These are phyloP conservation scores for Morone chrysops DNA, from an alignment of 2,113 vertebrate genomes.

Conservation along the genomic window DNA sequence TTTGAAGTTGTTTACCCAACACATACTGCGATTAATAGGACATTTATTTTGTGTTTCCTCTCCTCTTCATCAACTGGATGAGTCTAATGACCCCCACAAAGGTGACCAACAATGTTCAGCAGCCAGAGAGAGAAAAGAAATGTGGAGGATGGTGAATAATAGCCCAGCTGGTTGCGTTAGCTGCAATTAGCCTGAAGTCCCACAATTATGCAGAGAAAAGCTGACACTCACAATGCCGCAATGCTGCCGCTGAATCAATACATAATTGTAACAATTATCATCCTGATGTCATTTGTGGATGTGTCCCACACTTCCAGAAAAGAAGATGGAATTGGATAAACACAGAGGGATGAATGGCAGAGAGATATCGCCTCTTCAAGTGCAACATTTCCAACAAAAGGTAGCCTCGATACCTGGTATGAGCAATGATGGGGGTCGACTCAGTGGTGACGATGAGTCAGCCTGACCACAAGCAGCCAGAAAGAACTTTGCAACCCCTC, in stretches of 20 bases:
- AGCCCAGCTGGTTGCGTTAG: constrained; percentile 80
- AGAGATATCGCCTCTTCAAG: constrained; percentile 57
- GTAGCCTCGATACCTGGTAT: constrained; percentile 46
- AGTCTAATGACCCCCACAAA: constrained; percentile 69
- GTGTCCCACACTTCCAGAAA: constrained; percentile 72
- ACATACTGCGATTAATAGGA: constrained; percentile 55
- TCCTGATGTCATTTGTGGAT: constrained; percentile 76
- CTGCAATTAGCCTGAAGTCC: constrained; percentile 85
- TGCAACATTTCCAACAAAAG: constrained; percentile 76
- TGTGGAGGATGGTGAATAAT: constrained; percentile 81
- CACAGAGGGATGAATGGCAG: constrained; percentile 64
- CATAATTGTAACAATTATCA: constrained; percentile 86
- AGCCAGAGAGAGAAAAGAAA: constrained; percentile 68
- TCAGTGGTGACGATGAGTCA: constrained; percentile 46
- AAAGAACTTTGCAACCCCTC: background rate
- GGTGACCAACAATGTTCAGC: constrained; percentile 69
- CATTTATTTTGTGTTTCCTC: constrained; percentile 69
- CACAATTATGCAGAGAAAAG: constrained; percentile 83
- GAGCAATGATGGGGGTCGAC: constrained; percentile 18
- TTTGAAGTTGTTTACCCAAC: constrained; percentile 66
- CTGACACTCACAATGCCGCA: constrained; percentile 74
- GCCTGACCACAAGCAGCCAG: background rate
- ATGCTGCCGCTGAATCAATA: constrained; percentile 81
- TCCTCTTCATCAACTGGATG: constrained; percentile 61
- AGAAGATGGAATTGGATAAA: constrained; percentile 74